Base-by-base conservation (phyloP, 2,888 invertebrate genomes). In the Trichogramma evanescens region DNA sequence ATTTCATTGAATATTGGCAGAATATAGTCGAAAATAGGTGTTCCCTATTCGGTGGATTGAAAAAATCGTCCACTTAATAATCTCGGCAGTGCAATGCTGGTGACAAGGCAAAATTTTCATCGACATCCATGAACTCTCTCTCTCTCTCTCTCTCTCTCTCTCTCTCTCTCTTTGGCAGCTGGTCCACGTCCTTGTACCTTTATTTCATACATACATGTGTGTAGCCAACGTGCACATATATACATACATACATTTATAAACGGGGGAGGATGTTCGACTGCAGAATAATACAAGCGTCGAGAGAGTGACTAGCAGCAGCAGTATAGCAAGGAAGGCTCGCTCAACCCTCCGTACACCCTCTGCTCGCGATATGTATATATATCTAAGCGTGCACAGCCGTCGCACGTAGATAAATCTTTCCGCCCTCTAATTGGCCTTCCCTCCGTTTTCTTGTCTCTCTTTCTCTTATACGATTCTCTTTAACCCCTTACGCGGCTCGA, bases 341-440 rank as follows among this genome's bases (percentile, higher is more conserved):
- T 26, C 67, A 72, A 71, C 71, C 75, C 74, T 72, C 71, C 50
- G 53, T 51, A 51, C 54, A 49, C 54, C 52, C 58, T 49, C 48
- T 56, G 54, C 54, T 44, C 54, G 50, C 10, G 48, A 38, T 45
- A n/a, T 45, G 45, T 45, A 45, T n/a, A 45, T n/a, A 8, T n/a
- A 69, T 69, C 70, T 71, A 71, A 68, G 74, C 73, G 70, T 73
- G 74, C 72, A 71, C 77, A 77, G 74, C 76, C 77, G 77, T 77
- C 74, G 74, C 74, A 74, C 74, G 70, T 69, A 76, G 74, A 77
- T 77, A 77, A 77, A 77, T 77, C 77, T 77, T 74, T 66, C 73
- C 73, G 73, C 75, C 74, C 76, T 77, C 77, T 77, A 77, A 77
- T 77, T 77, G 76, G 77, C 74, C 77, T 76, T 77, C 74, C 74